Base-by-base conservation (phyloP, 30 jellyfish, hydroid and myxozoan species). In the Sanderia malayensis region DNA sequence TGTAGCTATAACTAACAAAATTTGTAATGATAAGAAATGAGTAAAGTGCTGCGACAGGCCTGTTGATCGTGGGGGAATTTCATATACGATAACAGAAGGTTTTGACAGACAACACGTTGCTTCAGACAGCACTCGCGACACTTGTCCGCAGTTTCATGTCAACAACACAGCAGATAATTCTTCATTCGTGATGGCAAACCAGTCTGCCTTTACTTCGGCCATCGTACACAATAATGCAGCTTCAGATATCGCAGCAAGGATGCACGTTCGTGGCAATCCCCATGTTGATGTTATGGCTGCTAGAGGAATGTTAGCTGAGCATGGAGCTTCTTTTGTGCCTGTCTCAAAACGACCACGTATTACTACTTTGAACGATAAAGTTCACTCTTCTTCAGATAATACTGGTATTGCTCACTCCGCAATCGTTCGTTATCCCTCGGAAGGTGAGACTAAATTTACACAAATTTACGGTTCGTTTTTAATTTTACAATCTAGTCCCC, bases 151-250 rank as follows among this genome's bases (percentile, higher is more conserved):
- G n/a, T n/a, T n/a, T n/a, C n/a, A n/a, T n/a, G n/a, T n/a, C n/a
- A n/a, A n/a, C n/a, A n/a, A n/a, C n/a, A n/a, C n/a, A n/a, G n/a
- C n/a, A n/a, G n/a, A n/a, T n/a, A n/a, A n/a, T n/a, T n/a, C n/a
- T n/a, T n/a, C n/a, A n/a, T n/a, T n/a, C n/a, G n/a, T 31, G 17
- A 78, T 78, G 89, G 89, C 89, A 1, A 78, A 53, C 60, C 89
- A 64, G 61, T 78, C 89, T 46, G 89, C 89, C 25, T 78, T 62
- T 52, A 1, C 89, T 19, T 78, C 89, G 19, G 69, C 89, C 13
- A 63, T 78, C 19, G 89, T 77, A 65, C 89, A 78, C 37, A 78
- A 78, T 55, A n/a, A n/a, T n/a, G n/a, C n/a, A n/a, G 75, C 89
- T 41, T 60, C 75, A 17, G 89, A 78, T 25, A 44, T 78, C 9